Base-by-base conservation (phyloP, 2,797 vertebrate genomes). In the Chloroceryle inda region DNA sequence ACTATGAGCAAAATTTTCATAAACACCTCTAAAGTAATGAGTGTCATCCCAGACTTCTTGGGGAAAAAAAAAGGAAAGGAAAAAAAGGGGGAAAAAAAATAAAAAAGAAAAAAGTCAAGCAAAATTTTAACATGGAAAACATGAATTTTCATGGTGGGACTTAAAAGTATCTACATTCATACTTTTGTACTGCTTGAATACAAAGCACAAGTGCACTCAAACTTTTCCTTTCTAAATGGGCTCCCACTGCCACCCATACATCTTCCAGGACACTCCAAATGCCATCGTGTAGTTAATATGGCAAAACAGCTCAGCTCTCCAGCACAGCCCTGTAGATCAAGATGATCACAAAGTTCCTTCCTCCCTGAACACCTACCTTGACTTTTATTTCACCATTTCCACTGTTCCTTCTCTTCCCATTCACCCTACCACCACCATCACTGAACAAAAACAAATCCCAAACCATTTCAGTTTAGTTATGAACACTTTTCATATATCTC, bases 311-410 rank as follows among this genome's bases (percentile, higher is more conserved):
- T 42, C 78, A 71, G 62, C 11, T 17, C 6, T 24, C 29, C 49
- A 86, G 29, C 10, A 5, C 14, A 77, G 75, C 20, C 13, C 37
- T 82, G 16, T 6, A 88, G 45, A 68, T 24, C 27, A 22, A 56
- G 42, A 73, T 10, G 16, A 95, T 40, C 29, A 49, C 22, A 42
- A 67, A 59, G 27, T 58, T 88, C 31, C 27, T 3, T 16, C 53
- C 15, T 77, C 64, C 67, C 50, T 49, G 17, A 87, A 89, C 6
- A 8, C 50, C 37, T 18, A 55, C 21, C 40, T 90, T 78, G 20
- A 47, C 16, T 89, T 90, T 73, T 55, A 50, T 68, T 83, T 96
- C 62, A 78, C 72, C 50, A 82, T 78, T 85, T 90, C 58, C 31
- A 56, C 37, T 61, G 76, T 49, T 76, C 45, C 58, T 77, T 69